Evolutionary conservation across 2,113 vertebrate genomes (phyloP).

Genomic region (Perognathus longimembris): DNA sequence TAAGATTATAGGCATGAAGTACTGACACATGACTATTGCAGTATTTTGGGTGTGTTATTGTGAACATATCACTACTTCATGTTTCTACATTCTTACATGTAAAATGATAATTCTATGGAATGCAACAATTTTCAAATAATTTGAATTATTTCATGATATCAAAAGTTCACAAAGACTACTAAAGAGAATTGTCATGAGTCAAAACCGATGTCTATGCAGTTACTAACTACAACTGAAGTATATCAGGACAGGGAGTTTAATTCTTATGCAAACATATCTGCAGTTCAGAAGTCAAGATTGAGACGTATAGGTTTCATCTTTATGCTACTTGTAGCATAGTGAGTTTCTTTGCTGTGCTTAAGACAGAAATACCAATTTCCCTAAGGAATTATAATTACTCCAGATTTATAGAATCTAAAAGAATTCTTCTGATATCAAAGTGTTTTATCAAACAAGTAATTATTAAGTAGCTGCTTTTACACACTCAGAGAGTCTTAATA

Average conservation of each 20-base stretch:
- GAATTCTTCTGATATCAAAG: constrained; percentile 6
- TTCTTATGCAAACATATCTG: not conserved
- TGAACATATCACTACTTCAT: not conserved
- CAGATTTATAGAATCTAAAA: constrained; percentile 30
- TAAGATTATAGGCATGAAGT: no score
- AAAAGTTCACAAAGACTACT: not conserved
- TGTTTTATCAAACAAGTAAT: constrained; percentile 43
- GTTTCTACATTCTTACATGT: not conserved
- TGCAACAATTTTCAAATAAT: not conserved
- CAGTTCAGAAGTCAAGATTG: not conserved
- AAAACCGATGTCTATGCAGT: not conserved
- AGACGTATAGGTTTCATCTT: not conserved
- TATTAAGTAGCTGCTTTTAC: constrained; percentile 33
- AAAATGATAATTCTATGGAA: not conserved
- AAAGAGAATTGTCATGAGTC: not conserved
- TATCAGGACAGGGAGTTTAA: not conserved
- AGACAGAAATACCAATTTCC: constrained; percentile 27
- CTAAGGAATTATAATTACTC: not conserved
- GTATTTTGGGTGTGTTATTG: not conserved
- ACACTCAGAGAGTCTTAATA: constrained; percentile 40
- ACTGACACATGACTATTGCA: no score
- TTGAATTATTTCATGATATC: not conserved
- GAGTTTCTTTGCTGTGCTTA: constrained; percentile 24
- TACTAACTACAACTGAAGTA: not conserved
- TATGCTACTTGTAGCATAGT: not conserved